Percentiles rank a stretch among this genome's conserved stretches.
These are phyloP conservation scores for Columba livia DNA, from an alignment of 2,113 vertebrate species.

Conservation along the genomic window DNA sequence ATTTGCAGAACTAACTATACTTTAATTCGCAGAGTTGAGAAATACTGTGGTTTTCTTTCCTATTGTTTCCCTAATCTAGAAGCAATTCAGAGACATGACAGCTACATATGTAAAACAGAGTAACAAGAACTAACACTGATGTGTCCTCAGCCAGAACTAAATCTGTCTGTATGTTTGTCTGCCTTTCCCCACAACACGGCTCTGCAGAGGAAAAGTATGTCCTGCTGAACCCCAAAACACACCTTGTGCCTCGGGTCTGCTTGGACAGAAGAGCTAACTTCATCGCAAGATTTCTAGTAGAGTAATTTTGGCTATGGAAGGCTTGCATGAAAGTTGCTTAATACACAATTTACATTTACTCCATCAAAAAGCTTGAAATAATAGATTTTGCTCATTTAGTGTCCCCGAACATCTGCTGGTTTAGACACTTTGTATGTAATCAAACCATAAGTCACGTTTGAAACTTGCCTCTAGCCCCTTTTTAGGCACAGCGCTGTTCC, in stretches of 20 bases:
- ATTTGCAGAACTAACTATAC: neutral
- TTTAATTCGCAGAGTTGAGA: neutral
- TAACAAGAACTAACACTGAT: too few relatives aligned
- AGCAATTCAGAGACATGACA: too few relatives aligned
- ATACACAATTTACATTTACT: neutral
- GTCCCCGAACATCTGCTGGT: neutral
- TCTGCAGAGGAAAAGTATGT: neutral
- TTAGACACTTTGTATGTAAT: neutral
- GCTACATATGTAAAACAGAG: too few relatives aligned
- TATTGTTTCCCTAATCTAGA: neutral
- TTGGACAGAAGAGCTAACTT: neutral
- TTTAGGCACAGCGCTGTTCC: neutral
- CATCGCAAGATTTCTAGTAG: neutral
- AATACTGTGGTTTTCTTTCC: neutral
- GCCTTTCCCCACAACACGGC: fast-evolving
- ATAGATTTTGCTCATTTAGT: neutral
- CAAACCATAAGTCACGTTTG: neutral
- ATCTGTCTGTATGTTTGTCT: neutral
- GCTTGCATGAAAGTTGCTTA: neutral
- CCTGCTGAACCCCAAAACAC: neutral
- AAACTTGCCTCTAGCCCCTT: neutral
- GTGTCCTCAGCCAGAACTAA: too few relatives aligned
- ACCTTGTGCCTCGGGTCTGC: neutral
- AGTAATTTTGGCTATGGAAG: neutral
- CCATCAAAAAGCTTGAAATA: neutral